Percentiles rank a stretch among this genome's conserved stretches.
Evolutionary conservation across 2,797 vertebrate species (phyloP).

Genomic region (Sebastes diploproa): DNA sequence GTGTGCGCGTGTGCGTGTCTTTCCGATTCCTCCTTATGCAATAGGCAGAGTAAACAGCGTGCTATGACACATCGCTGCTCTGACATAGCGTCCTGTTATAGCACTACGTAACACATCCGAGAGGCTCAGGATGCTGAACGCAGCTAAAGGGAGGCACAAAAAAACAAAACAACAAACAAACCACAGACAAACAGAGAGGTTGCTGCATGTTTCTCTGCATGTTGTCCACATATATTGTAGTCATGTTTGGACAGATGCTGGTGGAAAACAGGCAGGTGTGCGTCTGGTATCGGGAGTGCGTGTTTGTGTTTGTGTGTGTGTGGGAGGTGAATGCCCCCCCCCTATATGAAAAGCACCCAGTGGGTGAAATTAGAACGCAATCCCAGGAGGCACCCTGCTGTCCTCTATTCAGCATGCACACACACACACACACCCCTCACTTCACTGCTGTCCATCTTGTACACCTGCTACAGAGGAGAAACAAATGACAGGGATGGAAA

Average conservation of each 20-base stretch:
- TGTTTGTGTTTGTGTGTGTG: slow-evolving; percentile 28
- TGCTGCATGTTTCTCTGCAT: not conserved
- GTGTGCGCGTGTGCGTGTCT: not conserved
- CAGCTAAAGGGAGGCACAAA: slow-evolving; percentile 7
- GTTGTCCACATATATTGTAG: slow-evolving; percentile 25
- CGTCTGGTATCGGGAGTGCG: not conserved
- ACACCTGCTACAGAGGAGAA: slow-evolving; percentile 10
- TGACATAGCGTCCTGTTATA: slow-evolving; percentile 53
- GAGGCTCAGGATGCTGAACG: slow-evolving; percentile 33
- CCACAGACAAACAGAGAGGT: slow-evolving; percentile 20
- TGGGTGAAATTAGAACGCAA: slow-evolving; percentile 59
- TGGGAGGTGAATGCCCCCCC: slow-evolving; percentile 32
- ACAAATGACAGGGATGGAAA: slow-evolving; percentile 24
- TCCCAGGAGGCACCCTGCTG: slow-evolving; percentile 52
- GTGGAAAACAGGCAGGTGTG: slow-evolving; percentile 63
- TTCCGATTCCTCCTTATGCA: slow-evolving; percentile 60
- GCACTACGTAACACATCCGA: slow-evolving; percentile 61
- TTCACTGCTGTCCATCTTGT: slow-evolving; percentile 15
- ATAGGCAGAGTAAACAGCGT: slow-evolving; percentile 64
- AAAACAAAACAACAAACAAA: slow-evolving; percentile 17
- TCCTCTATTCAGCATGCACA: slow-evolving; percentile 49
- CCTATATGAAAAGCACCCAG: slow-evolving; percentile 13
- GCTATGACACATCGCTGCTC: slow-evolving; percentile 62
- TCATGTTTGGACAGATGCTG: slow-evolving; percentile 68
- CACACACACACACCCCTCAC: slow-evolving; percentile 46